A percentile compares a stretch with the other conserved stretches of the same genome.
Conservation (phyloP, 2,797 vertebrate genomes). For the Epinephelus coioides region DNA sequence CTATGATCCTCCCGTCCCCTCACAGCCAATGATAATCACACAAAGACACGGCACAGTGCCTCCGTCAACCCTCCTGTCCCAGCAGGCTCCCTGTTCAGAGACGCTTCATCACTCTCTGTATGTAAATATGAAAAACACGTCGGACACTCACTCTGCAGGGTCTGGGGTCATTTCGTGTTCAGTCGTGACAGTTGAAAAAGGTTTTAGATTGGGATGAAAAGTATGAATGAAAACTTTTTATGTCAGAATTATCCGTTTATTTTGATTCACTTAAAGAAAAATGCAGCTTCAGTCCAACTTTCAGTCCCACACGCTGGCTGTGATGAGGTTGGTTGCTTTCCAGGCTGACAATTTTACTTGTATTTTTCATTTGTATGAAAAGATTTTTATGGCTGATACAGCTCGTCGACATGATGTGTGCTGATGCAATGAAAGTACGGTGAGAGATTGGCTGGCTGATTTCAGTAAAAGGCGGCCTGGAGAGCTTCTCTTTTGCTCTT, state of each 20-base stretch:
- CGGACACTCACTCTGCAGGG: slow-evolving; percentile 64
- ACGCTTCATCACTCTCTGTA: slow-evolving; percentile 56
- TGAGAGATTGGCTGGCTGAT: slow-evolving; percentile 27
- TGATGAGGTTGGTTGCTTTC: slow-evolving; percentile 59
- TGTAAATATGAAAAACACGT: slow-evolving; percentile 72
- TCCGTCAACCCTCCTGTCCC: slow-evolving; percentile 53
- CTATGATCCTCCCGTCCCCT: slow-evolving; percentile 52
- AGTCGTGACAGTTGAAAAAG: slow-evolving; percentile 41
- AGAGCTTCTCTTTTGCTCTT: slow-evolving; percentile 36
- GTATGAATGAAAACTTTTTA: slow-evolving; percentile 47
- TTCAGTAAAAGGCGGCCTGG: slow-evolving; percentile 51
- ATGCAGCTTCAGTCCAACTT: slow-evolving; percentile 55
- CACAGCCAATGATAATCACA: slow-evolving; percentile 75
- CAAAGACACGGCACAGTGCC: slow-evolving; percentile 69
- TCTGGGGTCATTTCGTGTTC: slow-evolving; percentile 54
- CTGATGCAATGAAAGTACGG: slow-evolving; percentile 47
- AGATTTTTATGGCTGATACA: slow-evolving; percentile 45
- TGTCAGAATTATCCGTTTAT: slow-evolving; percentile 28
- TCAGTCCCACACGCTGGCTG: slow-evolving; percentile 65
- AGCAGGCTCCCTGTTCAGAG: slow-evolving; percentile 52
- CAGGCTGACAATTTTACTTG: slow-evolving; percentile 56
- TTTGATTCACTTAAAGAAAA: slow-evolving; percentile 57
- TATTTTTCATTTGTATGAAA: slow-evolving; percentile 60
- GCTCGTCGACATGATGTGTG: slow-evolving; percentile 38
- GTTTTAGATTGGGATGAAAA: slow-evolving; percentile 51